These are phyloP conservation scores for Drosophila novamexicana DNA, from an alignment of 1,140 invertebrate species.

Conservation along the genomic window DNA sequence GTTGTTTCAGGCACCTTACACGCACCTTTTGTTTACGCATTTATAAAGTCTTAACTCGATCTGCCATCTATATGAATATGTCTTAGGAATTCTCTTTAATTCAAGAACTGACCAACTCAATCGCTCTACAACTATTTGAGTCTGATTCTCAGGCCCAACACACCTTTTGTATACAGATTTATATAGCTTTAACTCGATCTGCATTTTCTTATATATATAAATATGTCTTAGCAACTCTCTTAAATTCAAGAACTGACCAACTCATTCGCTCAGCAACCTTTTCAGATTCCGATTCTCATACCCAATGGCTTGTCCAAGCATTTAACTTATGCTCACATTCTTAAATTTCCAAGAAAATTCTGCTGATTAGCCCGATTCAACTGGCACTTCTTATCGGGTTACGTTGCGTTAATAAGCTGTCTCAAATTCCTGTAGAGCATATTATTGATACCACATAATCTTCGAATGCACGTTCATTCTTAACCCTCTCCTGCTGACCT, in stretches of 20 bases:
- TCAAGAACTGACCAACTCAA: too few species aligned
- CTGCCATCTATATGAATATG: too few species aligned
- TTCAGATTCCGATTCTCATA: not conserved
- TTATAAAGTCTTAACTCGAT: not conserved
- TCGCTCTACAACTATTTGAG: too few species aligned
- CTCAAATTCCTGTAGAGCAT: constrained; percentile 53
- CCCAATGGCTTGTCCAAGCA: not conserved
- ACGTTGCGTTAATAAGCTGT: constrained; percentile 25
- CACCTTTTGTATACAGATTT: too few species aligned
- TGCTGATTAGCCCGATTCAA: constrained; percentile 8
- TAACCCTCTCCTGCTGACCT: not conserved
- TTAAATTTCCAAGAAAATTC: constrained; percentile 28
- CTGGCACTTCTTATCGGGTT: constrained; percentile 28
- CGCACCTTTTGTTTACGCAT: not conserved
- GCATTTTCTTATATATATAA: not conserved
- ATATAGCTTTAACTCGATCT: too few species aligned
- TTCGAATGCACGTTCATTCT: constrained; percentile 17
- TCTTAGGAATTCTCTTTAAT: too few species aligned
- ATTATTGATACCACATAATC: constrained; percentile 70
- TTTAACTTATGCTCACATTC: not conserved
- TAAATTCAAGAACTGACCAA: too few species aligned
- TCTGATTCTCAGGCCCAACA: too few species aligned
- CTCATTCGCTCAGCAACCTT: not conserved
- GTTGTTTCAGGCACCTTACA: not conserved
- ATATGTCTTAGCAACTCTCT: not conserved